Evolutionary conservation across 1,140 invertebrate species (phyloP).

Genomic region (Maconellicoccus hirsutus): DNA sequence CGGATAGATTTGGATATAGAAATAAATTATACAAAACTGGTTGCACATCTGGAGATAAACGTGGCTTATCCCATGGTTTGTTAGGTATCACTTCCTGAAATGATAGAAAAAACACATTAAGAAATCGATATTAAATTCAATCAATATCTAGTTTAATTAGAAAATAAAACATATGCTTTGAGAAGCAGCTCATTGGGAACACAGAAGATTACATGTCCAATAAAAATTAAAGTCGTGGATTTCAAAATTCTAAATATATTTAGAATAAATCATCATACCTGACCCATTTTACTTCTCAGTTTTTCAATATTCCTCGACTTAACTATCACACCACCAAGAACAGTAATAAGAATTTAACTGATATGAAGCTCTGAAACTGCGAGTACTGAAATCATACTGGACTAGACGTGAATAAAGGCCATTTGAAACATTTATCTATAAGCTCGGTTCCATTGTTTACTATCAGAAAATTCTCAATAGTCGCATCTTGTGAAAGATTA

Average conservation of each 20-base stretch:
- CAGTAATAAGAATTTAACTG: neutral
- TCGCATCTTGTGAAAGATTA: no score
- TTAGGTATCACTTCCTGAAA: constrained; percentile 17
- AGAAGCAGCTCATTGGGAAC: no score
- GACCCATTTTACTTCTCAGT: neutral
- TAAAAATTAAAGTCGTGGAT: no score
- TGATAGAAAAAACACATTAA: neutral
- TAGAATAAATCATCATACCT: neutral
- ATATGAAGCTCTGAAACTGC: neutral
- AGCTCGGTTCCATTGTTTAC: neutral
- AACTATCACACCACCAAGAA: neutral
- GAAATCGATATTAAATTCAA: neutral
- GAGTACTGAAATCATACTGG: neutral
- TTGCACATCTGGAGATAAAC: constrained; percentile 51
- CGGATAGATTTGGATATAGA: constrained; percentile 56
- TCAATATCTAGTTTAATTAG: neutral
- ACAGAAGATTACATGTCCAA: no score
- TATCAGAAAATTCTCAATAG: neutral
- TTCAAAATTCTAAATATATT: neutral
- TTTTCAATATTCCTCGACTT: neutral
- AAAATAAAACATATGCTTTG: no score
- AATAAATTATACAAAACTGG: constrained; percentile 62
- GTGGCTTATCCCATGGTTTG: constrained; percentile 35
- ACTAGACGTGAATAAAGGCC: neutral
- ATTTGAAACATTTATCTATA: neutral